phyloP scores from a whole-genome alignment of 2,797 vertebrate species.

The Arrhamphus sclerolepis region DNA sequence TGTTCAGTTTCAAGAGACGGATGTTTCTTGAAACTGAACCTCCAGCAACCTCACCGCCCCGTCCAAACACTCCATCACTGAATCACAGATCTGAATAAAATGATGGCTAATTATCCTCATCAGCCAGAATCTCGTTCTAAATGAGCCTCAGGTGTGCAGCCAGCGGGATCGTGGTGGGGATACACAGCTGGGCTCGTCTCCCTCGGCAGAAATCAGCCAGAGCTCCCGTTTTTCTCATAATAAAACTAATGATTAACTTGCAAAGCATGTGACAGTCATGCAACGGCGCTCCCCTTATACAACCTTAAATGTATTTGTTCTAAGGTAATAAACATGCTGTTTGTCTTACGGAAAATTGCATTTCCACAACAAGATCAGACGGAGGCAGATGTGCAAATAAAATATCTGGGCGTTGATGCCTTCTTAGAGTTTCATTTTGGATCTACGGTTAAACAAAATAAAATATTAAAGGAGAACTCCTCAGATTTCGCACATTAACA shows the following conservation, averaged over 20 bases:
- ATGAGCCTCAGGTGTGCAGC: constrained; percentile 74
- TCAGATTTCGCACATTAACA: too few species aligned
- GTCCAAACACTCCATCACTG: constrained; percentile 32
- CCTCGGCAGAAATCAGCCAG: constrained; percentile 47
- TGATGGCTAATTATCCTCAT: constrained; percentile 71
- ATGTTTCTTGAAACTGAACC: constrained; percentile 35
- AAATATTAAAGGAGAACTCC: too few species aligned
- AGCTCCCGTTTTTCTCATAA: constrained; percentile 51
- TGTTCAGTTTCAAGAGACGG: not conserved
- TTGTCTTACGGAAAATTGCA: constrained; percentile 8
- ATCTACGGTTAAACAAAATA: not conserved
- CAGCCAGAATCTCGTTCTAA: constrained; percentile 57
- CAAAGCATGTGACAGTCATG: constrained; percentile 25
- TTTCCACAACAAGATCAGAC: not conserved
- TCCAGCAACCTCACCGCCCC: constrained; percentile 10
- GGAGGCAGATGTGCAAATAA: constrained; percentile 9
- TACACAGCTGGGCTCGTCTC: constrained; percentile 66
- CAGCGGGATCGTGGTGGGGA: constrained; percentile 30
- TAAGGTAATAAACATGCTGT: constrained; percentile 12
- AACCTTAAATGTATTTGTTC: constrained; percentile 20
- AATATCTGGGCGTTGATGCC: not conserved
- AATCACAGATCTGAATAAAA: constrained; percentile 37
- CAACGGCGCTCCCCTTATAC: constrained; percentile 14
- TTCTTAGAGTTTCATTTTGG: not conserved
- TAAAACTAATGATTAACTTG: constrained; percentile 44